Evolutionary conservation across 2,888 invertebrate genomes (phyloP), one percentile per base, ranked within the genome.

Genomic region (Eupithecia subumbrata): DNA sequence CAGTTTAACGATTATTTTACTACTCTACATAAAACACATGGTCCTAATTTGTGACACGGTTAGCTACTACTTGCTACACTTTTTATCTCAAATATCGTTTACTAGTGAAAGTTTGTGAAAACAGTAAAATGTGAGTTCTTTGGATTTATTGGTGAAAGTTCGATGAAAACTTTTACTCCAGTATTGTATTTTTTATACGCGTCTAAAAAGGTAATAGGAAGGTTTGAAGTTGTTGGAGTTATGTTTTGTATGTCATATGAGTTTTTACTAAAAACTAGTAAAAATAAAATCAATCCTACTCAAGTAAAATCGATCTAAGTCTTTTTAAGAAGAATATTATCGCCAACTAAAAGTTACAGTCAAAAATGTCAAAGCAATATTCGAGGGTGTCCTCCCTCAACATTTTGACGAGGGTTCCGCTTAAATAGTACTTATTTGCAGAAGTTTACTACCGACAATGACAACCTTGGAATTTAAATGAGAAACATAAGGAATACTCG

Each of bases 381-480:
- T 89, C 84, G 83, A 82, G 85, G 82, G 84, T 88, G 86, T 87
- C 87, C 86, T 87, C 85, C 84, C 86, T 83, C 85, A 87, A 85
- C 87, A 88, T 87, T 86, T 88, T 89, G 89, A 90, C 86, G 85
- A 89, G 89, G 90, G 89, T 89, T 84, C 81, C 83, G 82, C 82
- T 84, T 83, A 84, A 85, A 85, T 84, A 25, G 68, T 68, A 84
- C 83, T 83, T 83, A 85, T 84, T 85, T 83, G 80, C 79, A 78
- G 78, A 77, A 85, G 82, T 84, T 84, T 84, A 83, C 78, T 79
- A 75, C 79, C 76, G 78, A 78, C 75, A 76, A 77, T 79, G 80
- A 79, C 81, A 79, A 79, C 78, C 76, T 80, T 75, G 76, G 80
- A 79, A 78, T 78, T 79, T 77, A 71, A 83, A 83, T 79, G 78